Evolutionary conservation across 2,888 invertebrate genomes (phyloP).

Genomic region (Habrosyne pyritoides): DNA sequence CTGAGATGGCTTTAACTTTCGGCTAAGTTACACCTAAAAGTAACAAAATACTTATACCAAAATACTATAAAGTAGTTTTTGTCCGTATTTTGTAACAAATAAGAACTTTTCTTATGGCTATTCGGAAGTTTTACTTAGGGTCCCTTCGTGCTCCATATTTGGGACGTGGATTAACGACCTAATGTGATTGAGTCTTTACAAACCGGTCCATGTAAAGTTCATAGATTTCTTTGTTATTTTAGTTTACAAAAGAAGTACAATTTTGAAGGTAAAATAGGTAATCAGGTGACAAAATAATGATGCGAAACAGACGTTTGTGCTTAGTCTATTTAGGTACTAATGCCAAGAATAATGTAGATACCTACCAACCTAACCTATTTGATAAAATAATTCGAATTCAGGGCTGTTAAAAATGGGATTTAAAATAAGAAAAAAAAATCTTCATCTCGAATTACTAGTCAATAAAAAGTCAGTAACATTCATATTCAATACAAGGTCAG

Average conservation of each 20-base stretch:
- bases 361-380: no score
- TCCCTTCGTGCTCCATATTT: background rate
- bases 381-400: no score
- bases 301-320: no score
- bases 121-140: background rate
- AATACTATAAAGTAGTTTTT: background rate
- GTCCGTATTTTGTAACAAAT: background rate
- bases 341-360: no score
- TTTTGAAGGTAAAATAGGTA: background rate
- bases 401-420: background rate
- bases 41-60: background rate
- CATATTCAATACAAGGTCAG: background rate
- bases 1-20: conserved; percentile 7
- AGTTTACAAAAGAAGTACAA: background rate
- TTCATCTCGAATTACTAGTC: background rate
- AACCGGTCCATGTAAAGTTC: background rate
- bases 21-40: background rate
- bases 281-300: background rate
- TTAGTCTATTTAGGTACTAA: no score
- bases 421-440: background rate
- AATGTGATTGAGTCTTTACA: background rate
- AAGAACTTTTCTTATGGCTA: background rate
- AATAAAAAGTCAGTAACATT: background rate
- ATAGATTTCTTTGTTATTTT: background rate
- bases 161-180: background rate